Evolutionary conservation across 2,113 vertebrate species (phyloP).

Genomic region (Nothocercus nigrocapillus): DNA sequence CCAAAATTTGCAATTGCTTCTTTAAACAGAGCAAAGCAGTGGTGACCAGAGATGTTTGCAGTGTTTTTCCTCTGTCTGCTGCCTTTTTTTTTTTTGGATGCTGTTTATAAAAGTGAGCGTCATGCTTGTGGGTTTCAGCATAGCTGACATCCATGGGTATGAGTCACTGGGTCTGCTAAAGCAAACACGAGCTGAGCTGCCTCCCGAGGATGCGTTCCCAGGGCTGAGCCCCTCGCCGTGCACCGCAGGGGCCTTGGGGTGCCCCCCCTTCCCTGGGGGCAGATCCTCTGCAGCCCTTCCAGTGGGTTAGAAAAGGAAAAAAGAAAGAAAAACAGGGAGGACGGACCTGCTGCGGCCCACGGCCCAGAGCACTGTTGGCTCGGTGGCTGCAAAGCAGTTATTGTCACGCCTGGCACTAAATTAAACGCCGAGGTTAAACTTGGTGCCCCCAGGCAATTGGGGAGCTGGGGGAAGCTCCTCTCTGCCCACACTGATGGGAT

Average conservation of each 20-base stretch:
- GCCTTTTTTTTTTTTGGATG: neutral
- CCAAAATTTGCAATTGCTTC: neutral
- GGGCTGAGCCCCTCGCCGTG: neutral
- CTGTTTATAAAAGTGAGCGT: conserved; percentile 10
- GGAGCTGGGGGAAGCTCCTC: neutral
- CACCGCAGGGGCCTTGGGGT: too few relatives aligned
- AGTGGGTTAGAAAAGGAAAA: neutral
- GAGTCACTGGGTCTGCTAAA: neutral
- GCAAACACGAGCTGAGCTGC: neutral
- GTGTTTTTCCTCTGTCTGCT: neutral
- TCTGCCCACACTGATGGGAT: rapidly evolving
- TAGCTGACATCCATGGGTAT: neutral
- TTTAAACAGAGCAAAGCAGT: neutral
- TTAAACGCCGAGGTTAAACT: neutral
- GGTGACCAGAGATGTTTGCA: rapidly evolving
- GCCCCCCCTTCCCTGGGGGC: neutral
- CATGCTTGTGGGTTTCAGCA: neutral
- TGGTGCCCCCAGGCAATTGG: neutral
- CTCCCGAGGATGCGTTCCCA: rapidly evolving
- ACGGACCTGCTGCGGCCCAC: neutral
- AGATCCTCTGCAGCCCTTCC: neutral
- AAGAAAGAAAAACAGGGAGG: neutral
- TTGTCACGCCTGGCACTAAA: neutral
- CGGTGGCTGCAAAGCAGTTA: rapidly evolving
- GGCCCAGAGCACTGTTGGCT: rapidly evolving